These are phyloP conservation scores for Neomicropteryx cornuta DNA, from an alignment of 1,140 invertebrate genomes.

Conservation along the genomic window DNA sequence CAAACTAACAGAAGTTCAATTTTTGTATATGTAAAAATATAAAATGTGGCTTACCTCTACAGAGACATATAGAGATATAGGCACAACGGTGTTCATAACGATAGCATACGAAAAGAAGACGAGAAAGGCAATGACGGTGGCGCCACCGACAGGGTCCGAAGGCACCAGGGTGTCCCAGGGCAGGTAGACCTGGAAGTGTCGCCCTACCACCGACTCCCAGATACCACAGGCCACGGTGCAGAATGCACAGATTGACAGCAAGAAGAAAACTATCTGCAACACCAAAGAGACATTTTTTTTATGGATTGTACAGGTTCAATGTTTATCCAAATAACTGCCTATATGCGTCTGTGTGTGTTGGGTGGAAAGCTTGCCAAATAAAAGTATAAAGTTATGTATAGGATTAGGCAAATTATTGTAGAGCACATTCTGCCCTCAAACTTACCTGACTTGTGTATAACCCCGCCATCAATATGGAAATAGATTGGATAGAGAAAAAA, in stretches of 20 bases:
- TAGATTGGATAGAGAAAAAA: too few species aligned
- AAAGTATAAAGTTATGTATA: too few species aligned
- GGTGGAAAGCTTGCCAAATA: too few species aligned
- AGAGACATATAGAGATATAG: constrained; percentile 97
- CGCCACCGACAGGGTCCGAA: constrained; percentile 63
- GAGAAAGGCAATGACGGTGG: constrained; percentile 87
- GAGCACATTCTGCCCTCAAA: too few species aligned
- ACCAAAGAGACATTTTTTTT: too few species aligned
- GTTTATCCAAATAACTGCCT: too few species aligned
- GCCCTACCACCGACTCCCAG: constrained; percentile 90
- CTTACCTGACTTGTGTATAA: too few species aligned
- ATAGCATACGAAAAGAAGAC: constrained; percentile 99
- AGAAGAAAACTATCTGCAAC: constrained; percentile 93
- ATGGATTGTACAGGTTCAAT: neutral
- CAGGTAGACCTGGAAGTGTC: constrained; percentile 83
- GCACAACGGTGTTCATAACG: constrained; percentile 98
- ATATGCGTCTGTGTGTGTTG: too few species aligned
- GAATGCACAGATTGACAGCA: constrained; percentile 94
- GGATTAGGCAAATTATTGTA: too few species aligned
- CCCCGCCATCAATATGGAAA: too few species aligned
- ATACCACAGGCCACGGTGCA: constrained; percentile 95
- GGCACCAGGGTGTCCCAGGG: constrained; percentile 93
- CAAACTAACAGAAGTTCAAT: neutral
- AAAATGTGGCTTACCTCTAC: constrained; percentile 67
- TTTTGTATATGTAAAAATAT: constrained; percentile 7